These are phyloP conservation scores for Osedax frankpressi DNA, from an alignment of 2,888 invertebrate species.

Conservation along the genomic window DNA sequence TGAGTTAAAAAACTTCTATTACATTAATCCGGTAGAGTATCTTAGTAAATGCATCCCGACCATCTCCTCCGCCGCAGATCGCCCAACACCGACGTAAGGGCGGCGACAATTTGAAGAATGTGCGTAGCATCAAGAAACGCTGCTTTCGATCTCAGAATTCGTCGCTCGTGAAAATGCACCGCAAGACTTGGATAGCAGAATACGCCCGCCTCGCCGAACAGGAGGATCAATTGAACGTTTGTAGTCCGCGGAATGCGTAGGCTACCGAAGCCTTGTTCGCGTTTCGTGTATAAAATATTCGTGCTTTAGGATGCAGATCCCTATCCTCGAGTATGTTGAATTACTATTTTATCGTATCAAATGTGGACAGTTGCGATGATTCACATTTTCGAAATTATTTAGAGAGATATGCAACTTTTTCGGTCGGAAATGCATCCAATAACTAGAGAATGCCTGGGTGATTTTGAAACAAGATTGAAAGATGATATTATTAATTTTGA, in stretches of 20 bases:
- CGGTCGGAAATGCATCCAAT: neutral
- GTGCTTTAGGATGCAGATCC: neutral
- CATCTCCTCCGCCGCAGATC: neutral
- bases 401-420: neutral
- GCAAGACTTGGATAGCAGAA: slow-evolving; percentile 41
- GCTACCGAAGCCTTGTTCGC: too few species aligned
- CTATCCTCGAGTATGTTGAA: too few species aligned
- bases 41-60: too few species aligned
- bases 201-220: neutral
- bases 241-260: neutral
- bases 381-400: too few species aligned
- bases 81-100: neutral
- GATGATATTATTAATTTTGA: neutral
- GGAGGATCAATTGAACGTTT: neutral
- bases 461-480: neutral
- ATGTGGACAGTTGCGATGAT: too few species aligned
- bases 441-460: neutral
- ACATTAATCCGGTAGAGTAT: too few species aligned
- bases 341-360: too few species aligned
- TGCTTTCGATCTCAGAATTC: neutral
- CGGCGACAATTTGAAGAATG: neutral
- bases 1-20: too few species aligned
- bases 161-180: slow-evolving; percentile 38
- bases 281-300: neutral
- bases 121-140: neutral